Conservation (phyloP, 2,888 invertebrate genomes). For the Cataglyphis cursor region DNA sequence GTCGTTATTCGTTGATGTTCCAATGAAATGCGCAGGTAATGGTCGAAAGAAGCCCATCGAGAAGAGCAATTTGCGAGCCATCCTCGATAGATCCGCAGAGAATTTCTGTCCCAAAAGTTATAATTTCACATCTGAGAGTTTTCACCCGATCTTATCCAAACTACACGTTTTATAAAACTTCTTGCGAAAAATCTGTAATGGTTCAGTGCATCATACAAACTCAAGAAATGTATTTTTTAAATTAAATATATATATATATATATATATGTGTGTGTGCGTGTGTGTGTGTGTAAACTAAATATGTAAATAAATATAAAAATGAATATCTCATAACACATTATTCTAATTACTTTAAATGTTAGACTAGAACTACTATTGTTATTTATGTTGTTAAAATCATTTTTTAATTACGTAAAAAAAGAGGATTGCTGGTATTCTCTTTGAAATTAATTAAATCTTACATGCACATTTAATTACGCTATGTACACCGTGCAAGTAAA, state of each 20-base stretch:
- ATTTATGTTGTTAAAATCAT: not conserved
- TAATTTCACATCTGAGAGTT: slow-evolving; percentile 33
- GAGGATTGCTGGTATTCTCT: not conserved
- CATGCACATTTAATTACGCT: slow-evolving; percentile 34
- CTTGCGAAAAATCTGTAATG: not conserved
- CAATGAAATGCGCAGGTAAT: slow-evolving; percentile 19
- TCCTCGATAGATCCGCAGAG: slow-evolving; percentile 8
- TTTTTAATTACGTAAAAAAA: slow-evolving; percentile 29
- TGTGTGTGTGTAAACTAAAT: not conserved
- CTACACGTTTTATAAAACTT: not conserved
- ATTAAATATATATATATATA: not conserved
- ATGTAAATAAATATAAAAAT: not conserved
- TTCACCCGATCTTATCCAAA: not conserved
- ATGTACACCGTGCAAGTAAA: not conserved
- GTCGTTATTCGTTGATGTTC: slow-evolving; percentile 45
- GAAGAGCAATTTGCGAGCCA: slow-evolving; percentile 22
- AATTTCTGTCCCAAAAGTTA: slow-evolving; percentile 14
- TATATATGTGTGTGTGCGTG: no score
- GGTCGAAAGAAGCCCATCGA: slow-evolving; percentile 20
- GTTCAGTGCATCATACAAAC: not conserved
- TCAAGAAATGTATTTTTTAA: slow-evolving; percentile 1
- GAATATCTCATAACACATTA: not conserved
- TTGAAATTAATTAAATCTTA: slow-evolving; percentile 51
- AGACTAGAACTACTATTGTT: not conserved
- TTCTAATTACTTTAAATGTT: slow-evolving; percentile 10